Evolutionary conservation across 2,113 vertebrate species (phyloP).

Genomic region (Cygnus buccinator): DNA sequence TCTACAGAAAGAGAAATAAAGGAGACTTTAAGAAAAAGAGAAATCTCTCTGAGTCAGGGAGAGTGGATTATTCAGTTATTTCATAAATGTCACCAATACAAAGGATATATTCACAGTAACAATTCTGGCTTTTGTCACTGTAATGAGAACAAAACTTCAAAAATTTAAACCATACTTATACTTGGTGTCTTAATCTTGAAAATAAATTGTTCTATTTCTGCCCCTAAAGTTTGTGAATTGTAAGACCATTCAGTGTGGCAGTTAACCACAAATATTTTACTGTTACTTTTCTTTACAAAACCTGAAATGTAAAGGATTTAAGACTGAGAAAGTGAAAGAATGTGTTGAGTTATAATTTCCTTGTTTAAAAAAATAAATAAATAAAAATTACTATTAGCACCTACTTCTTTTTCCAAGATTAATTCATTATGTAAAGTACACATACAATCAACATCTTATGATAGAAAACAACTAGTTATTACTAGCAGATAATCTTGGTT

Average conservation of each 20-base stretch:
- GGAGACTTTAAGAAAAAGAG: neutral
- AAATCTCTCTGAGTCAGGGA: neutral
- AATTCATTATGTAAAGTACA: neutral
- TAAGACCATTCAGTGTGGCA: neutral
- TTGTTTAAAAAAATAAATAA: neutral
- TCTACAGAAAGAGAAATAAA: neutral
- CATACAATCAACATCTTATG: neutral
- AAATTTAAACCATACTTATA: neutral
- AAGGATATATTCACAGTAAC: neutral
- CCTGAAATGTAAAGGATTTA: neutral
- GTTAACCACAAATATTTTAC: neutral
- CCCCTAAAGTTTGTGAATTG: neutral
- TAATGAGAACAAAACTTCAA: neutral
- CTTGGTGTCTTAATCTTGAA: neutral
- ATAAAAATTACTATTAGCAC: neutral
- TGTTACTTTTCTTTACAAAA: neutral
- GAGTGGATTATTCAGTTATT: neutral
- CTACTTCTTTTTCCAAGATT: neutral
- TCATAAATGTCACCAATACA: neutral
- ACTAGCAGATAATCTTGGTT: slow-evolving; percentile 19
- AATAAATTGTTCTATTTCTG: neutral
- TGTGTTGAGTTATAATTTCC: neutral
- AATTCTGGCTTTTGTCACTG: neutral
- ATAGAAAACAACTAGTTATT: neutral
- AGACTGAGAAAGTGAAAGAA: neutral